Base-by-base conservation (phyloP, 2,888 invertebrate genomes). In the Craniophora ligustri region DNA sequence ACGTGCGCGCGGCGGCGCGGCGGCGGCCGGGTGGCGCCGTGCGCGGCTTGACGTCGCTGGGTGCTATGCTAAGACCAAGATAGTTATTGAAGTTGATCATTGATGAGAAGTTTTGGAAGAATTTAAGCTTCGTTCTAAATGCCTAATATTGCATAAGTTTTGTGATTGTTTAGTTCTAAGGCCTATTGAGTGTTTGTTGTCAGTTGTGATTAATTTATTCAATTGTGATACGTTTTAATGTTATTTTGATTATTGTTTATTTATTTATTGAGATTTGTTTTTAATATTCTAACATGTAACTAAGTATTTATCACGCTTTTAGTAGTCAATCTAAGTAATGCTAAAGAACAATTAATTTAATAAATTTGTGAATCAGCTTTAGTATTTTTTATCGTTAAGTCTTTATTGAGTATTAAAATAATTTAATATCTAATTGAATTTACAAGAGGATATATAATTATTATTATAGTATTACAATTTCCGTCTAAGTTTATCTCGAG, bases 41-140 rank as follows among this genome's bases (percentile, higher is more conserved):
- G 50, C 45, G 53, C 41, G 39, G 62, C 57, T 47, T 44, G 56
- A 66, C 57, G 75, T 81, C 79, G 83, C 79, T 81, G 82, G 89
- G 89, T 89, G 89, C 89, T 89, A 87, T 79, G 87, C 79, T 84
- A 87, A 85, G 89, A 90, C 88, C 89, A 89, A 89, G 79, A 83
- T 85, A 86, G 78, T 75, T 81, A 74, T 82, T 79, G 67, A 72
- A 78, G 59, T 69, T 65, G 71, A 70, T 58, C 62, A 71, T 68
- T 62, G 49, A 66, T 57, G 65, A 55, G 49, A 57, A 49, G 41
- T 66, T 65, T 65, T 55, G 67, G 53, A 61, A 53, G 45, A 45
- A 46, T 49, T 60, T 49, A 39, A 31, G 40, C 38, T 67, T 65
- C 36, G 21, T 62, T 65, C 44, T 28, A 49, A 48, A 61, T 36